These are phyloP conservation scores for Trichoplusia ni DNA, from an alignment of 1,140 invertebrate genomes.

Conservation along the genomic window DNA sequence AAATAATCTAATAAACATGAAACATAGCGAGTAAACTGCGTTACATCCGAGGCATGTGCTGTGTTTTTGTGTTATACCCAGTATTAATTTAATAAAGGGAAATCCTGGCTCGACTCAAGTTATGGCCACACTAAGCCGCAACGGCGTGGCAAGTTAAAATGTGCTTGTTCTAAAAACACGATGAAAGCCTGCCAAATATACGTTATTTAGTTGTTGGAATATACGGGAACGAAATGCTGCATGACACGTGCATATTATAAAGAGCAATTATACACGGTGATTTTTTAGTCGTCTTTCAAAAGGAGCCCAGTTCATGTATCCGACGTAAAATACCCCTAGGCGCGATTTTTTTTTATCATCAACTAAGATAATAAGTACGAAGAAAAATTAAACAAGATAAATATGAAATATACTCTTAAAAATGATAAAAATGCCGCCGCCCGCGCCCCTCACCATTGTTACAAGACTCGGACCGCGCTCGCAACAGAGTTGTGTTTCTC, in stretches of 20 bases:
- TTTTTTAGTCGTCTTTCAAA: no score
- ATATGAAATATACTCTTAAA: no score
- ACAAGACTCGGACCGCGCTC: no score
- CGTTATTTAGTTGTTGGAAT: slow-evolving; percentile 46
- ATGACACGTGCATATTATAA: background rate
- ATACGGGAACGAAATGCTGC: slow-evolving; percentile 27
- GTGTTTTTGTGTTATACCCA: slow-evolving; percentile 4
- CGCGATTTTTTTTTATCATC: no score
- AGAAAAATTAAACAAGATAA: no score
- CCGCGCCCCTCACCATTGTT: no score
- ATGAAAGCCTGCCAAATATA: slow-evolving; percentile 64
- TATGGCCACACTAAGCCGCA: slow-evolving; percentile 36
- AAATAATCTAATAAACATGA: slow-evolving; percentile 7
- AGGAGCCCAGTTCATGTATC: no score
- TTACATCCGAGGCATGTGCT: background rate
- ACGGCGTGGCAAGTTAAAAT: slow-evolving; percentile 55
- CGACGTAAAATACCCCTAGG: no score
- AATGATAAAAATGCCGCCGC: no score
- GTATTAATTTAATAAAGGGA: slow-evolving; percentile 26
- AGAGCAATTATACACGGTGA: no score
- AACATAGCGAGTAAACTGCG: background rate
- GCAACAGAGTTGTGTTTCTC: no score
- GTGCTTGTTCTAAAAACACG: slow-evolving; percentile 65
- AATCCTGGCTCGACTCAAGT: slow-evolving; percentile 14
- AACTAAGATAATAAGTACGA: no score